A percentile compares a stretch with the other conserved stretches of the same genome.
phyloP scores from a whole-genome alignment of 2,888 invertebrate species.

The Nycteola revayana region DNA sequence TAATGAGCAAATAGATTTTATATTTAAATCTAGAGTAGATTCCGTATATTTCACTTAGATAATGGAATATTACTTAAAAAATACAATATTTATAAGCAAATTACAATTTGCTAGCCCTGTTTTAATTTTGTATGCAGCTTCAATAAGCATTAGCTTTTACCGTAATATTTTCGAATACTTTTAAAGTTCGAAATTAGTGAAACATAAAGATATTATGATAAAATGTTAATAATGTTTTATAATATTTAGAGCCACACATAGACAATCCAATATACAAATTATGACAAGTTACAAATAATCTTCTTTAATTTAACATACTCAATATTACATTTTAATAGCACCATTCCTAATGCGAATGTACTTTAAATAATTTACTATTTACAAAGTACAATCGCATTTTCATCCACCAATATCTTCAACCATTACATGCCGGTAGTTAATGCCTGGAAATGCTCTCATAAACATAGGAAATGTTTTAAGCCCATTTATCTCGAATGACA shows the following conservation, averaged over 20 bases:
- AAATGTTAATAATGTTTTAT: conserved; percentile 19
- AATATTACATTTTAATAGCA: conserved; percentile 61
- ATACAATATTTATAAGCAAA: conserved; percentile 66
- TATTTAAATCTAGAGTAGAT: conserved; percentile 64
- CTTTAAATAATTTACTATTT: conserved; percentile 36
- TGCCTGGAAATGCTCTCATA: conserved; percentile 6
- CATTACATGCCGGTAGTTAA: conserved; percentile 12
- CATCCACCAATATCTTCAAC: conserved; percentile 33
- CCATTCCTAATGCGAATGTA: conserved; percentile 65
- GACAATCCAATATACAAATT: conserved; percentile 39
- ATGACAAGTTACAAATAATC: conserved; percentile 38
- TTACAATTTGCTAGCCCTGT: conserved; percentile 49
- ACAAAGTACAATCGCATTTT: conserved; percentile 58
- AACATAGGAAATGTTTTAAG: conserved; percentile 15
- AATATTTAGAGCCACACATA: conserved; percentile 37
- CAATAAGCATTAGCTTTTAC: not conserved
- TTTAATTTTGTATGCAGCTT: conserved; percentile 32
- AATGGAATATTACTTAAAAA: conserved; percentile 78
- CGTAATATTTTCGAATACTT: conserved; percentile 24
- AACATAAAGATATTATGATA: conserved; percentile 9
- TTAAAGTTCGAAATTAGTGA: conserved; percentile 27
- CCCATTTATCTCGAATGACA: conserved; percentile 16
- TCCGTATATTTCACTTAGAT: conserved; percentile 71
- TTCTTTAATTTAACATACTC: conserved; percentile 37
- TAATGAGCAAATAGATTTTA: conserved; percentile 76